These are phyloP conservation scores for Mesocentrotus franciscanus DNA, from an alignment of 53 echinoderm and acorn worm genomes.

Conservation along the genomic window DNA sequence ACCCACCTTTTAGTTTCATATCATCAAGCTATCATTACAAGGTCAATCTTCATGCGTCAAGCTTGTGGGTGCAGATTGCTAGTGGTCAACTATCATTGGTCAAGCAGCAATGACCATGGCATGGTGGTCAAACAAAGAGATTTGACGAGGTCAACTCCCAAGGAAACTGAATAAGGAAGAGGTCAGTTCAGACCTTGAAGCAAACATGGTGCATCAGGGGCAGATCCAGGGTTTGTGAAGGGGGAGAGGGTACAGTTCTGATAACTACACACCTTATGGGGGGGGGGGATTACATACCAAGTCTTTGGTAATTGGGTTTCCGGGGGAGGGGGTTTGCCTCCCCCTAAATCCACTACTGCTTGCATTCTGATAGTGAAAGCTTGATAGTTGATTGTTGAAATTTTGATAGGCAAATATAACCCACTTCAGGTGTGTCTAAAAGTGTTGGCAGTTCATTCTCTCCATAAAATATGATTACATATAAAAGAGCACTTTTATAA, in stretches of 20 bases:
- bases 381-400: neutral
- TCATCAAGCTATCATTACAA: neutral
- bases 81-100: neutral
- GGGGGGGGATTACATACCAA: too few relatives aligned
- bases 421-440: too few relatives aligned
- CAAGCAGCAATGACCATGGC: constrained; percentile 1
- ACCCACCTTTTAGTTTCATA: constrained; percentile 12
- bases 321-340: neutral
- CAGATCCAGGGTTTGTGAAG: neutral
- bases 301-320: too few relatives aligned
- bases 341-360: neutral
- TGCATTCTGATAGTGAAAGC: neutral
- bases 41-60: neutral
- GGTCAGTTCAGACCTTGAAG: constrained; percentile 36
- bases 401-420: too few relatives aligned
- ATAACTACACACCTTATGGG: neutral
- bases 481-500: too few relatives aligned
- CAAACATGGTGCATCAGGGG: neutral
- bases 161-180: constrained; percentile 32
- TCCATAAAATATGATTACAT: too few relatives aligned
- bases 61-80: neutral
- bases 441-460: too few relatives aligned
- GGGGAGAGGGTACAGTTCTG: neutral
- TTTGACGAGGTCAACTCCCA: constrained; percentile 27
- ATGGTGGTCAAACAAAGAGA: constrained; percentile 21